A percentile compares a stretch with the other conserved stretches of the same genome.
Conservation (phyloP, 2,797 vertebrate species). For the Bradypodion ventrale region DNA sequence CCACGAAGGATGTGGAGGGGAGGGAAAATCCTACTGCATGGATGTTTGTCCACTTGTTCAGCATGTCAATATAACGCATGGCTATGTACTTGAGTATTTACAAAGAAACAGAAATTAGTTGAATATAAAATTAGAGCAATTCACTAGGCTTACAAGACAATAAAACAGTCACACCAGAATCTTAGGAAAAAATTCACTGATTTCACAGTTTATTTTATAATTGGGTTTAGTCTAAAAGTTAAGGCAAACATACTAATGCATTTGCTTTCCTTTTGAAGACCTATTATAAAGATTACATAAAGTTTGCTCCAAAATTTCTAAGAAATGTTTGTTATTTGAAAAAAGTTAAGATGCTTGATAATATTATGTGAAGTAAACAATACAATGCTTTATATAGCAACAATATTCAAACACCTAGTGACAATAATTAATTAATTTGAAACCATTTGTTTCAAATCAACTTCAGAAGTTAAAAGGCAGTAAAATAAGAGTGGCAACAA, state of each 20-base stretch:
- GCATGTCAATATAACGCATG: neutral
- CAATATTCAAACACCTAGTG: constrained; percentile 81
- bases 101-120: constrained; percentile 30
- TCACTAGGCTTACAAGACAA: constrained; percentile 59
- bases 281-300: constrained; percentile 82
- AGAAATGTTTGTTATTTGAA: constrained; percentile 78
- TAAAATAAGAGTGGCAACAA: constrained; percentile 71
- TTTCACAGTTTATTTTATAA: constrained; percentile 83
- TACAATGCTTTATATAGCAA: constrained; percentile 81
- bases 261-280: constrained; percentile 80
- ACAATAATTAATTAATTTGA: constrained; percentile 78
- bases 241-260: constrained; percentile 93
- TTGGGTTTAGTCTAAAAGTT: constrained; percentile 87
- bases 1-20: neutral
- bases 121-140: constrained; percentile 46
- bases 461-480: constrained; percentile 74
- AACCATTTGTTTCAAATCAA: constrained; percentile 73
- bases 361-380: constrained; percentile 80
- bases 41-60: neutral
- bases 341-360: constrained; percentile 80
- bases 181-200: constrained; percentile 75
- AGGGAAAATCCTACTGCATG: neutral
- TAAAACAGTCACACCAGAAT: constrained; percentile 70
- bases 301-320: constrained; percentile 77
- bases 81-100: neutral